These are phyloP conservation scores for Drosophila fulvimacula DNA, from an alignment of 2,888 invertebrate genomes.

Conservation along the genomic window DNA sequence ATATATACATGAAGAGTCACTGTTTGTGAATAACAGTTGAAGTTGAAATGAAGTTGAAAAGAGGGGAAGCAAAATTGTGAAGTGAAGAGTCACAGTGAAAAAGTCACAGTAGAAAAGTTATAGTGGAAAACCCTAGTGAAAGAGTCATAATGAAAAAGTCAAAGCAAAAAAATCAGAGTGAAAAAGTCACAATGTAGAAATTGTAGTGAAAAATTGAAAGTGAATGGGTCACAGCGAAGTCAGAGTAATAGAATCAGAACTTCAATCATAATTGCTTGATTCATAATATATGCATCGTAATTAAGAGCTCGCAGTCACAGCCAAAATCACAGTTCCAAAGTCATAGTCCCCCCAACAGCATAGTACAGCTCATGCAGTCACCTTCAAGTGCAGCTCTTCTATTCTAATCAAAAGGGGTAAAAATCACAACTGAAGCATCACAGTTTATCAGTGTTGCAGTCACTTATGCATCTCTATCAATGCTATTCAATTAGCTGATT, in stretches of 20 bases:
- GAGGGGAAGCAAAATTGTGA: no score
- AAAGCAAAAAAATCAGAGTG: not conserved
- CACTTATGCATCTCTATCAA: not conserved
- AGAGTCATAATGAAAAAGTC: not conserved
- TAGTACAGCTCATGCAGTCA: no score
- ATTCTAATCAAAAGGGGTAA: no score
- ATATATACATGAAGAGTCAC: no score
- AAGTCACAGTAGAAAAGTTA: not conserved
- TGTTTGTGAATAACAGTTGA: no score
- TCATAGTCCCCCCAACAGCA: no score
- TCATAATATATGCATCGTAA: not conserved
- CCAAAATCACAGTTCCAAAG: no score
- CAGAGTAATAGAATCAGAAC: not conserved
- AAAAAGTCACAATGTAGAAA: not conserved
- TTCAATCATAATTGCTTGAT: not conserved
- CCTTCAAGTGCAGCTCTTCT: no score
- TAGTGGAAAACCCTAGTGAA: not conserved
- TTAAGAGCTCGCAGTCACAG: no score
- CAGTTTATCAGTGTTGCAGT: constrained; percentile 2
- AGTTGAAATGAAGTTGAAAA: no score
- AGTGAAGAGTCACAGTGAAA: not conserved
- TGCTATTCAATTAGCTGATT: not conserved
- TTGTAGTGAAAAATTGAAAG: not conserved
- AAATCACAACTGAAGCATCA: not conserved
- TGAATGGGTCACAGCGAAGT: not conserved